phyloP scores from a whole-genome alignment of 1,140 invertebrate species.

The Drosophila prosaltans region DNA sequence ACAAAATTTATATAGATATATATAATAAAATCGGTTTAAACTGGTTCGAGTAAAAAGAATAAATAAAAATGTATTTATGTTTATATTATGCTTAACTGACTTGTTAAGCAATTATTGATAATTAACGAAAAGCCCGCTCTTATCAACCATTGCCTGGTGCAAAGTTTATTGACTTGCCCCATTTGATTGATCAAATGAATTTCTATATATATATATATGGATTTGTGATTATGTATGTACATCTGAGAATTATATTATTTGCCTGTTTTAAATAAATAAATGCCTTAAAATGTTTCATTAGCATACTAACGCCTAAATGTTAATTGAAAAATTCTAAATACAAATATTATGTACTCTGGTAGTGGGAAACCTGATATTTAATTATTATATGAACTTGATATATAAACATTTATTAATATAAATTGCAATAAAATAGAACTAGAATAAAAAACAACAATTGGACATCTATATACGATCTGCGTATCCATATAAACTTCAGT shows the following conservation, averaged over 20 bases:
- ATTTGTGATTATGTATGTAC: background rate
- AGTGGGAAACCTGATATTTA: background rate
- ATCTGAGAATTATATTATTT: constrained; percentile 23
- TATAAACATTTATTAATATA: background rate
- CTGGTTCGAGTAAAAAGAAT: background rate
- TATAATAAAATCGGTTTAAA: constrained; percentile 35
- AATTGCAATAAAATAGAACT: constrained; percentile 9
- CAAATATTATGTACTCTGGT: background rate
- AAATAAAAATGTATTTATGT: background rate
- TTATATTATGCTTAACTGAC: constrained; percentile 8
- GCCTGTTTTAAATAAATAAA: constrained; percentile 33
- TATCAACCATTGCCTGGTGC: constrained; percentile 21
- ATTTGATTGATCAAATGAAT: constrained; percentile 23
- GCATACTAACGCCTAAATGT: constrained; percentile 39
- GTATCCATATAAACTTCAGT: background rate
- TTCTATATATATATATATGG: background rate
- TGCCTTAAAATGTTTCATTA: constrained; percentile 35
- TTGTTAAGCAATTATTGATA: constrained; percentile 20
- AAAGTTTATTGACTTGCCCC: constrained; percentile 55
- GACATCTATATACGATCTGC: background rate
- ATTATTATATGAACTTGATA: background rate
- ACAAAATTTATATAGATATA: constrained; percentile 7
- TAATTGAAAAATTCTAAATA: constrained; percentile 23
- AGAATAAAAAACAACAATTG: no score
- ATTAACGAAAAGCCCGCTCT: constrained; percentile 8